A percentile compares a stretch with the other conserved stretches of the same genome.
Evolutionary conservation across 2,888 invertebrate genomes (phyloP).

Genomic region (Acanthoscelides obtectus): DNA sequence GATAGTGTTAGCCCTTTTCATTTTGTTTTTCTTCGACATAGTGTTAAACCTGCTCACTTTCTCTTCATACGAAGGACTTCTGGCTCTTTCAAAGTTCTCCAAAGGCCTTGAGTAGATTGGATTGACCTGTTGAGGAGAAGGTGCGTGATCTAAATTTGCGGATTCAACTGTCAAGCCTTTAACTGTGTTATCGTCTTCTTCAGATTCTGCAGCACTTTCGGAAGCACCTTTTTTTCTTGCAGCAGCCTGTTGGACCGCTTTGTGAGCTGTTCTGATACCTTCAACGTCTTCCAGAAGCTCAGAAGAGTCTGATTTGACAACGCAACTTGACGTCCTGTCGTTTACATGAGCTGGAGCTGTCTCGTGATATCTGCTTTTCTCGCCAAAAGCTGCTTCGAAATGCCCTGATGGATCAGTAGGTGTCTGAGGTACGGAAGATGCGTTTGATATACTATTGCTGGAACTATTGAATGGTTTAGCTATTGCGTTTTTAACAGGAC

Average conservation of each 20-base stretch:
- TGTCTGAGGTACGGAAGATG: slow-evolving; percentile 40
- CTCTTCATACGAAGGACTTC: slow-evolving; percentile 23
- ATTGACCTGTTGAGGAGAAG: slow-evolving; percentile 30
- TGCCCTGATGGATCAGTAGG: slow-evolving; percentile 43
- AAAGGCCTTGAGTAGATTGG: slow-evolving; percentile 35
- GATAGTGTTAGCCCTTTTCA: slow-evolving; percentile 86
- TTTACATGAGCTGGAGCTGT: slow-evolving; percentile 24
- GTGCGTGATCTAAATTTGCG: slow-evolving; percentile 13
- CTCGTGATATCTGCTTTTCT: slow-evolving; percentile 28
- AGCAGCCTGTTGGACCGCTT: slow-evolving; percentile 32
- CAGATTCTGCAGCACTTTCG: slow-evolving; percentile 26
- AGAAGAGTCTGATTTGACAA: slow-evolving; percentile 25
- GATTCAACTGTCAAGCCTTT: slow-evolving; percentile 22
- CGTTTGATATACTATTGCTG: slow-evolving; percentile 34
- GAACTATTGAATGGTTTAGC: slow-evolving; percentile 45
- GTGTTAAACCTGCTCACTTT: slow-evolving; percentile 49
- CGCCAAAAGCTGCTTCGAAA: slow-evolving; percentile 39
- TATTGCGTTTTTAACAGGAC: slow-evolving; percentile 41
- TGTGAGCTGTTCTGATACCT: slow-evolving; percentile 21
- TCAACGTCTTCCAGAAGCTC: slow-evolving; percentile 23
- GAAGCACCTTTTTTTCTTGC: slow-evolving; percentile 24
- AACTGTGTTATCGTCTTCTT: slow-evolving; percentile 34
- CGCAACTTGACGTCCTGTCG: slow-evolving; percentile 9
- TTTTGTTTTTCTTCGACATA: slow-evolving; percentile 62
- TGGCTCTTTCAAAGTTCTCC: slow-evolving; percentile 2